Conservation (phyloP, 2,797 vertebrate species). For the Melanotaenia trifasciata region DNA sequence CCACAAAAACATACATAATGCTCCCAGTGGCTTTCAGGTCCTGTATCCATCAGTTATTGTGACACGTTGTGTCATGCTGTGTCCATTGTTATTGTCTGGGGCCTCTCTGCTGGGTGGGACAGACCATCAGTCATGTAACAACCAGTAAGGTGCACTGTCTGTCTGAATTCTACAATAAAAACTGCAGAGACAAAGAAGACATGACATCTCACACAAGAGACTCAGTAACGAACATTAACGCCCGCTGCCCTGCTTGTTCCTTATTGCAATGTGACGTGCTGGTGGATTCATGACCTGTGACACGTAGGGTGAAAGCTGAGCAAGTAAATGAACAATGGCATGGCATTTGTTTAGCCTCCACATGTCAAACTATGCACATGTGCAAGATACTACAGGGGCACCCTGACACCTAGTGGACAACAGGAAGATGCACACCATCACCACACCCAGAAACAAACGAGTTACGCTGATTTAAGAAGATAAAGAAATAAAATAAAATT, state of each 20-base stretch:
- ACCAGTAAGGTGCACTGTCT: slow-evolving; percentile 42
- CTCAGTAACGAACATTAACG: slow-evolving; percentile 17
- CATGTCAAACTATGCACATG: slow-evolving; percentile 10
- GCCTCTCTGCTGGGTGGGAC: slow-evolving; percentile 56
- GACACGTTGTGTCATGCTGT: slow-evolving; percentile 62
- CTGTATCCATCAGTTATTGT: slow-evolving; percentile 69
- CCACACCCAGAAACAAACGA: slow-evolving; percentile 26
- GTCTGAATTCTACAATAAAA: slow-evolving; percentile 31
- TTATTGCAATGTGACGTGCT: slow-evolving; percentile 13
- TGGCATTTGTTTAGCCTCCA: slow-evolving; percentile 18
- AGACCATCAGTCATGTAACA: slow-evolving; percentile 53
- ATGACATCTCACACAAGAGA: slow-evolving; percentile 29
- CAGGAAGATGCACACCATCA: neutral
- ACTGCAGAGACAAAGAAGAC: slow-evolving; percentile 38
- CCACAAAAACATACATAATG: slow-evolving; percentile 59
- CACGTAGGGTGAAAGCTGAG: slow-evolving; percentile 15
- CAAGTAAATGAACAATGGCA: slow-evolving; percentile 17
- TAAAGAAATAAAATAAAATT: neutral
- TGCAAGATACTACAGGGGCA: slow-evolving; percentile 16
- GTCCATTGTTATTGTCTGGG: slow-evolving; percentile 59
- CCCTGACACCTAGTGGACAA: slow-evolving; percentile 73
- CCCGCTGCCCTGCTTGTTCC: slow-evolving; percentile 18
- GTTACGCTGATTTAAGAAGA: slow-evolving; percentile 12
- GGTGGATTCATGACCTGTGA: slow-evolving; percentile 14
- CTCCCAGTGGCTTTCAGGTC: slow-evolving; percentile 64